Evolutionary conservation across 37 sponge, comb jelly and placozoan genomes (phyloP).

Genomic region (Ianthella basta): DNA sequence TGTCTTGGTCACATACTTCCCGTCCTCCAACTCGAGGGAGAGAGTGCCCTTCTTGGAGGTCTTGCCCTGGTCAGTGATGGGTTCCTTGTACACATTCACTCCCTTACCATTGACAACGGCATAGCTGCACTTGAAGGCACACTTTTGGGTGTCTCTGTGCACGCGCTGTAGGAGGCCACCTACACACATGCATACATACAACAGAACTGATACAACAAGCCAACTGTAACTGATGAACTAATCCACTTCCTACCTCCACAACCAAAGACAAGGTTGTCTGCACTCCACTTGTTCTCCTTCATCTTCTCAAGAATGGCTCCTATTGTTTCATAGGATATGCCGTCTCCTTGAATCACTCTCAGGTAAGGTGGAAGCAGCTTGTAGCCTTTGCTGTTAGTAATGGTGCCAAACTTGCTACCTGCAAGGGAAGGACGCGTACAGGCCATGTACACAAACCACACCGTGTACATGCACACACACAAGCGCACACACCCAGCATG

Average conservation of each 20-base stretch:
- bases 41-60: constrained; percentile 85
- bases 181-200: constrained; percentile 9
- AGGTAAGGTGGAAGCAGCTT: constrained; percentile 83
- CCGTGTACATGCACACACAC: constrained; percentile 7
- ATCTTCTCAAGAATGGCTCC: constrained; percentile 60
- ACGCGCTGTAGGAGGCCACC: constrained; percentile 83
- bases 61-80: constrained; percentile 89
- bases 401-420: constrained; percentile 84
- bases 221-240: too few relatives aligned
- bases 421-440: not conserved
- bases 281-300: constrained; percentile 85
- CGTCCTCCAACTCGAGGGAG: constrained; percentile 74
- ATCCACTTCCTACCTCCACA: not conserved
- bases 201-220: too few relatives aligned
- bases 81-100: constrained; percentile 88
- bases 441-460: not conserved
- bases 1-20: constrained; percentile 63
- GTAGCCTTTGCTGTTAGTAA: constrained; percentile 83
- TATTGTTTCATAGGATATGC: constrained; percentile 79
- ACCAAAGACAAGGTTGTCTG: constrained; percentile 82
- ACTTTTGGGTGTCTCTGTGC: constrained; percentile 92
- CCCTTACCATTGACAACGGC: constrained; percentile 78
- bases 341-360: constrained; percentile 94
- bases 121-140: constrained; percentile 93
- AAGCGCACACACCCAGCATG: constrained; percentile 64